These are phyloP conservation scores for Cactoblastis cactorum DNA, from an alignment of 2,888 invertebrate species.

Conservation along the genomic window DNA sequence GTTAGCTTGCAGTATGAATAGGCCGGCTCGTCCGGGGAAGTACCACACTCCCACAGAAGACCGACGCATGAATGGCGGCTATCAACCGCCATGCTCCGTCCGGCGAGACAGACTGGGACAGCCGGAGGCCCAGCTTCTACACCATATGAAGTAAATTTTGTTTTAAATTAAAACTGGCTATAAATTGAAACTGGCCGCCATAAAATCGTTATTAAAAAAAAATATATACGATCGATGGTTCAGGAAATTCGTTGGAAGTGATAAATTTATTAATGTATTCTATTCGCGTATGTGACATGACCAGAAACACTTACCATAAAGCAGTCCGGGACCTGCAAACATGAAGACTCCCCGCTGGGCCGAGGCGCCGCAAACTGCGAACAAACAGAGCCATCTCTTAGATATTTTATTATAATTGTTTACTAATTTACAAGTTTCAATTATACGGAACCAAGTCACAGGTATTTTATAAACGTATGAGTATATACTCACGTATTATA, in stretches of 20 bases:
- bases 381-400: conserved; percentile 61
- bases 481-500: not conserved
- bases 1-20: no score
- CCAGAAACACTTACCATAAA: conserved; percentile 81
- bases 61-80: no score
- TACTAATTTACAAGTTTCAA: conserved; percentile 20
- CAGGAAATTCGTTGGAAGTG: not conserved
- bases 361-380: conserved; percentile 83
- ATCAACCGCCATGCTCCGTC: no score
- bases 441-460: conserved; percentile 2
- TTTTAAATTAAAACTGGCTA: no score
- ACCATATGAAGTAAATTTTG: no score
- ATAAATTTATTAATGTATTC: not conserved
- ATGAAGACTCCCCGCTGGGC: conserved; percentile 82
- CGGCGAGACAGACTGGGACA: no score
- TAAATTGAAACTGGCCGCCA: no score
- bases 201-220: no score
- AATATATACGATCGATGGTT: no score
- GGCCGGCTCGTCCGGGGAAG: no score
- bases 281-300: conserved; percentile 12
- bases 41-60: no score
- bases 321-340: conserved; percentile 85
- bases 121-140: no score
- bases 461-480: not conserved
- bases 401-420: conserved; percentile 30